Evolutionary conservation across 2,888 invertebrate species (phyloP).

Genomic region (Heliconius ismenius): DNA sequence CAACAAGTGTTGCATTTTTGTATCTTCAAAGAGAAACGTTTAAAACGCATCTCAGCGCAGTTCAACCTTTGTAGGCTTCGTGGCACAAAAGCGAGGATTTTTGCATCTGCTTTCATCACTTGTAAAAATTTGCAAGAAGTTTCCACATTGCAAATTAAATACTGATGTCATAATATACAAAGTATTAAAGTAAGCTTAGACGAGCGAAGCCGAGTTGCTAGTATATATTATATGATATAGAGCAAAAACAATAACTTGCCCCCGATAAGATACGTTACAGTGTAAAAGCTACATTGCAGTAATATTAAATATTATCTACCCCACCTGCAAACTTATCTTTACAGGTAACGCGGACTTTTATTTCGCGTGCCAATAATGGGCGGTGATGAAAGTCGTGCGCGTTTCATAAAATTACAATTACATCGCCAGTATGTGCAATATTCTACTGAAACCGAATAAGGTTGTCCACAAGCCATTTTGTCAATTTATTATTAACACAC

Average conservation of each 20-base stretch:
- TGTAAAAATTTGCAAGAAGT: not conserved
- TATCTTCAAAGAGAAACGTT: conserved; percentile 10
- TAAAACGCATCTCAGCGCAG: conserved; percentile 2
- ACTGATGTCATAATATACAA: not conserved
- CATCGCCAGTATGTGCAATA: conserved; percentile 34
- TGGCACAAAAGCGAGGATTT: not conserved
- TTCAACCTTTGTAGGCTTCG: conserved; percentile 11
- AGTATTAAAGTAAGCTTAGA: too few relatives aligned
- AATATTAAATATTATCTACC: conserved; percentile 43
- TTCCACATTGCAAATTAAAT: not conserved
- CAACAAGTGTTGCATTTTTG: conserved; percentile 40
- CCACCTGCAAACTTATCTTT: conserved; percentile 43
- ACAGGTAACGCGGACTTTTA: conserved; percentile 35
- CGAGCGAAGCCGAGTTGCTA: not conserved
- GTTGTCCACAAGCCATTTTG: conserved; percentile 23
- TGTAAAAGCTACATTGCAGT: conserved; percentile 33
- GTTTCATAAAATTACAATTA: conserved; percentile 36
- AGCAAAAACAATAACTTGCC: conserved; percentile 9
- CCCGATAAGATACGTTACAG: conserved; percentile 32
- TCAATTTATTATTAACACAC: not conserved
- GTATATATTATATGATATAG: not conserved
- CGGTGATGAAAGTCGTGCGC: conserved; percentile 35
- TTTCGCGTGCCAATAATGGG: conserved; percentile 29
- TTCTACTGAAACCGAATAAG: conserved; percentile 35
- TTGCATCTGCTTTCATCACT: not conserved